These are phyloP conservation scores for Argyrosomus japonicus DNA, from an alignment of 2,113 vertebrate genomes.

Conservation along the genomic window DNA sequence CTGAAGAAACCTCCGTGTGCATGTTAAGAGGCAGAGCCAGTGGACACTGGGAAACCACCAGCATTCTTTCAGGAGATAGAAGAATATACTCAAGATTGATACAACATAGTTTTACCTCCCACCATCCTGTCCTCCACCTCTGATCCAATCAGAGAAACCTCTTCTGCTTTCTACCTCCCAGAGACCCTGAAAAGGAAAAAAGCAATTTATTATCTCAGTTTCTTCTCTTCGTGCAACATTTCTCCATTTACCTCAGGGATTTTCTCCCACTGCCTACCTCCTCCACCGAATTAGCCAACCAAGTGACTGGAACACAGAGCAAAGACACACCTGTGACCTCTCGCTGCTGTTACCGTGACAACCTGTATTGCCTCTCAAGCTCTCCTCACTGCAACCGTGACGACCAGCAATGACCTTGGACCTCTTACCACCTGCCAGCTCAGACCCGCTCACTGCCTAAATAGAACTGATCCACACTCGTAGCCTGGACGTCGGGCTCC, in stretches of 20 bases:
- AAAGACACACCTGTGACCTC: slow-evolving; percentile 59
- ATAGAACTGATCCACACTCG: slow-evolving; percentile 10
- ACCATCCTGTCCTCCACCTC: slow-evolving; percentile 9
- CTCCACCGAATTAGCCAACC: slow-evolving; percentile 52
- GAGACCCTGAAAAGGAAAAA: slow-evolving; percentile 37
- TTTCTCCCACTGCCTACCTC: slow-evolving; percentile 71
- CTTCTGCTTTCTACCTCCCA: slow-evolving; percentile 64
- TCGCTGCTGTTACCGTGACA: slow-evolving; percentile 59
- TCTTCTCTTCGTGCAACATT: slow-evolving; percentile 35
- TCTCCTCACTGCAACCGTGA: slow-evolving; percentile 53
- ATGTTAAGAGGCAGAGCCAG: slow-evolving; percentile 19
- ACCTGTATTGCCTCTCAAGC: slow-evolving; percentile 70
- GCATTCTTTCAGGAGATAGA: slow-evolving; percentile 48
- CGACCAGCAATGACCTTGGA: slow-evolving; percentile 62
- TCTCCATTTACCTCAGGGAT: slow-evolving; percentile 77
- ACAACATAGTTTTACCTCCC: slow-evolving; percentile 45
- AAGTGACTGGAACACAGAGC: slow-evolving; percentile 40
- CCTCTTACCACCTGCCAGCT: slow-evolving; percentile 45
- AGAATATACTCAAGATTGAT: slow-evolving; percentile 19
- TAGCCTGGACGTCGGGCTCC: neutral
- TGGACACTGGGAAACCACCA: slow-evolving; percentile 59
- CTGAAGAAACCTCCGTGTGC: slow-evolving; percentile 26
- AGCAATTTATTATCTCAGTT: slow-evolving; percentile 32
- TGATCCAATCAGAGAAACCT: slow-evolving; percentile 30
- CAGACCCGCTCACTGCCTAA: slow-evolving; percentile 27